Evolutionary conservation across 2,888 invertebrate genomes (phyloP).

Genomic region (Zeuzera pyrina): DNA sequence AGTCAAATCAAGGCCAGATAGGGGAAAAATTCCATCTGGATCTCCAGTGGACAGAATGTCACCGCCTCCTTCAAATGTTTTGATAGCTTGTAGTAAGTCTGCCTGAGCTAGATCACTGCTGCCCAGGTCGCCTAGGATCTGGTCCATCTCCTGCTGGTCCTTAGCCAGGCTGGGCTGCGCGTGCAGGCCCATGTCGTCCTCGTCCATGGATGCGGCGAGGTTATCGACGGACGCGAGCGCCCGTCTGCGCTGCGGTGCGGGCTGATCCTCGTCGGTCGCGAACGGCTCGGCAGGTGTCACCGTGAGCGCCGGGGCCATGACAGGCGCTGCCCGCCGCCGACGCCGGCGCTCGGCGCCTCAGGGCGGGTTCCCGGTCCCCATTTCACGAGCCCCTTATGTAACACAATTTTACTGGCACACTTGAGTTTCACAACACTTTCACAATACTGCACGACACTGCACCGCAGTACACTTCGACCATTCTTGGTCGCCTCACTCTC

Average conservation of each 20-base stretch:
- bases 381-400: conserved; percentile 59
- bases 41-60: conserved; percentile 56
- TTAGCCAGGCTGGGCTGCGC: conserved; percentile 71
- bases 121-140: conserved; percentile 75
- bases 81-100: conserved; percentile 83
- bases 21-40: conserved; percentile 62
- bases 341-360: conserved; percentile 55
- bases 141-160: conserved; percentile 77
- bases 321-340: conserved; percentile 75
- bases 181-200: conserved; percentile 73
- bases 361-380: conserved; percentile 48
- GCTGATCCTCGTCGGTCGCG: conserved; percentile 35
- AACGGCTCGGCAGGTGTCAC: conserved; percentile 71
- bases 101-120: conserved; percentile 74
- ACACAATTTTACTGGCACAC: conserved; percentile 28
- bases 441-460: conserved; percentile 40
- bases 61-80: conserved; percentile 77
- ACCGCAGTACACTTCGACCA: conserved; percentile 27
- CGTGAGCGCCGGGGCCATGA: conserved; percentile 96
- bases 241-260: conserved; percentile 42
- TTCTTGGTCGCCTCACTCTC: conserved; percentile 36
- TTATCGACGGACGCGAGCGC: conserved; percentile 68
- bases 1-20: conserved; percentile 54
- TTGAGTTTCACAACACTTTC: conserved; percentile 39
- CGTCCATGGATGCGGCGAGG: conserved; percentile 72